Percentiles rank a stretch among this genome's conserved stretches.
phyloP scores from a whole-genome alignment of 2,113 vertebrate genomes.

The Amphiprion ocellaris region DNA sequence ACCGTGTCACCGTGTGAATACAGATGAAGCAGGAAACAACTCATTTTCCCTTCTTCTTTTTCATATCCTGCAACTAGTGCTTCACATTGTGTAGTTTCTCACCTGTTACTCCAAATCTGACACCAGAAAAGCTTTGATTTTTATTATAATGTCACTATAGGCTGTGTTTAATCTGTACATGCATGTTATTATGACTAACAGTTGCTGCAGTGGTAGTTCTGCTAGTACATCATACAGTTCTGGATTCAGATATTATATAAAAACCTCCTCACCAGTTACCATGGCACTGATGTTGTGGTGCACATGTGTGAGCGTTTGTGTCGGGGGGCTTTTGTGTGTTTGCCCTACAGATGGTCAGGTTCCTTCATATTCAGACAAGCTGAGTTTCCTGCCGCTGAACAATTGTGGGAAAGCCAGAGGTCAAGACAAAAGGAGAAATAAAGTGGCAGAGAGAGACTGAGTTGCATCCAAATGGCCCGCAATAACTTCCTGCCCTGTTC shows the following conservation, averaged over 20 bases:
- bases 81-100: constrained; percentile 13
- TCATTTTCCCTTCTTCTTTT: constrained; percentile 21
- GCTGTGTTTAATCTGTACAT: background rate
- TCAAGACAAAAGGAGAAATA: constrained; percentile 78
- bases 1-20: constrained; percentile 32
- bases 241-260: background rate
- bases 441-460: constrained; percentile 62
- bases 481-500: constrained; percentile 77
- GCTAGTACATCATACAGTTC: background rate
- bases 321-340: constrained; percentile 11
- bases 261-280: background rate
- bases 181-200: background rate
- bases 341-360: constrained; percentile 76
- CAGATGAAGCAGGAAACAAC: constrained; percentile 46
- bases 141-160: background rate
- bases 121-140: background rate
- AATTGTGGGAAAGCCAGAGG: constrained; percentile 86
- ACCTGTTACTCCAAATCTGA: constrained; percentile 23
- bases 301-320: constrained; percentile 12
- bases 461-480: constrained; percentile 68
- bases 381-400: constrained; percentile 82
- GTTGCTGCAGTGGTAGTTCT: background rate
- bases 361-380: constrained; percentile 68
- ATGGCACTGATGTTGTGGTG: constrained; percentile 6
- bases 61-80: constrained; percentile 41